These are phyloP conservation scores for Hydropsyche tenuis DNA, from an alignment of 1,140 invertebrate species.

Conservation along the genomic window DNA sequence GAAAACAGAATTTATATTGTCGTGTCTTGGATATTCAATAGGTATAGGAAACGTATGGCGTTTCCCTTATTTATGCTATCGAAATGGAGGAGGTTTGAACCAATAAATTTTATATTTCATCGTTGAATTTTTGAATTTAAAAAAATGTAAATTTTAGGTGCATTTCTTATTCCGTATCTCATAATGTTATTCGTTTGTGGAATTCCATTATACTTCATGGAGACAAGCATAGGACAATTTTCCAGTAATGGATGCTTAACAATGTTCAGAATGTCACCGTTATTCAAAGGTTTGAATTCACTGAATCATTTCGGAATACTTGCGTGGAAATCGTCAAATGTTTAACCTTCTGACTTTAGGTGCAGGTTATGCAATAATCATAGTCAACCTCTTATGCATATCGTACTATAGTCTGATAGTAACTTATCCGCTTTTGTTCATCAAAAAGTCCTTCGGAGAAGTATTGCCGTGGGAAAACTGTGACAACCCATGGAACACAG, in stretches of 20 bases:
- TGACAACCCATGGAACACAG: constrained; percentile 87
- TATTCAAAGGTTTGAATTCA: constrained; percentile 82
- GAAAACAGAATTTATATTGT: constrained; percentile 76
- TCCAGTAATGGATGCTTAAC: constrained; percentile 82
- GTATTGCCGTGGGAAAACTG: constrained; percentile 88
- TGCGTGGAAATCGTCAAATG: constrained; percentile 16
- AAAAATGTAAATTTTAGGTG: constrained; percentile 64
- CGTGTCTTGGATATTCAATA: constrained; percentile 76
- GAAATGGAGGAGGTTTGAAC: constrained; percentile 48
- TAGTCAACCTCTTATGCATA: constrained; percentile 88
- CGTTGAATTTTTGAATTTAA: background rate
- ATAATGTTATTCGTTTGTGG: constrained; percentile 80
- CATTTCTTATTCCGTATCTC: constrained; percentile 79
- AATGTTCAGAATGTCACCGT: constrained; percentile 73
- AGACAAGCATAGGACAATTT: constrained; percentile 86
- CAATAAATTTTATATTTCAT: background rate
- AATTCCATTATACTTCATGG: constrained; percentile 89
- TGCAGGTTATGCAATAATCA: constrained; percentile 80
- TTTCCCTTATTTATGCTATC: constrained; percentile 69
- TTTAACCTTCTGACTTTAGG: constrained; percentile 65
- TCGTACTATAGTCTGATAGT: constrained; percentile 95
- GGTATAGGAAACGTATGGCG: constrained; percentile 85
- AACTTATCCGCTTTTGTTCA: constrained; percentile 88
- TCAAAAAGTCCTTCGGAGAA: constrained; percentile 70
- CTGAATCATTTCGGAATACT: background rate